Evolutionary conservation across 2,113 vertebrate genomes (phyloP).

Genomic region (Cyanocitta stelleri): DNA sequence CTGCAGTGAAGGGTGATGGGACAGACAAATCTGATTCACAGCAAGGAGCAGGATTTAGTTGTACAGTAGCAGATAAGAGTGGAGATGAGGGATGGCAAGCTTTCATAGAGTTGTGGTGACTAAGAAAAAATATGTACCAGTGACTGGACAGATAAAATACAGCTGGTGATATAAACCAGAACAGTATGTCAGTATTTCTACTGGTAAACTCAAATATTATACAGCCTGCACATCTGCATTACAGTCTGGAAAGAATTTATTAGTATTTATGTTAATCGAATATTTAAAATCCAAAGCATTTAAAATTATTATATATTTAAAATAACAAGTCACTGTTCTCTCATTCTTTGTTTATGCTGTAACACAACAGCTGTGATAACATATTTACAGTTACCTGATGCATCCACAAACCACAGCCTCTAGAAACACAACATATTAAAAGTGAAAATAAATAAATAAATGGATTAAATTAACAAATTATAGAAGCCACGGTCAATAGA

Average conservation of each 20-base stretch:
- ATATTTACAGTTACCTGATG: slow-evolving; percentile 34
- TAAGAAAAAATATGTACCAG: not conserved
- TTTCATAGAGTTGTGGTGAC: not conserved
- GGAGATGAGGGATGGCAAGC: not conserved
- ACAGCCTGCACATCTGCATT: not conserved
- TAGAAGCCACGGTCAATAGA: not conserved
- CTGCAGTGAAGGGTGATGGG: not conserved
- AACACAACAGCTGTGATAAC: slow-evolving; percentile 24
- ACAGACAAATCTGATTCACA: slow-evolving; percentile 7
- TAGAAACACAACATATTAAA: slow-evolving; percentile 26
- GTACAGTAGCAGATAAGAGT: not conserved
- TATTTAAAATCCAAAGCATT: not conserved
- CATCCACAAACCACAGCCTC: slow-evolving; percentile 8
- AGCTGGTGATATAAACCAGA: not conserved
- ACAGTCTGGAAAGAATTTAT: not conserved
- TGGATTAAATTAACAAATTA: not conserved
- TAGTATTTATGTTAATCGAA: not conserved
- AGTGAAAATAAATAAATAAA: slow-evolving; percentile 36
- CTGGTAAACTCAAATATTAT: not conserved
- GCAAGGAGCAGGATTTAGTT: not conserved
- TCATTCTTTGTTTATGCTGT: slow-evolving; percentile 11
- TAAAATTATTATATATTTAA: not conserved
- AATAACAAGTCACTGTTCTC: not conserved
- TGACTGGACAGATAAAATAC: not conserved
- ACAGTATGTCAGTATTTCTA: not conserved